phyloP scores from a whole-genome alignment of 2,797 vertebrate species.

The Momotus momota region DNA sequence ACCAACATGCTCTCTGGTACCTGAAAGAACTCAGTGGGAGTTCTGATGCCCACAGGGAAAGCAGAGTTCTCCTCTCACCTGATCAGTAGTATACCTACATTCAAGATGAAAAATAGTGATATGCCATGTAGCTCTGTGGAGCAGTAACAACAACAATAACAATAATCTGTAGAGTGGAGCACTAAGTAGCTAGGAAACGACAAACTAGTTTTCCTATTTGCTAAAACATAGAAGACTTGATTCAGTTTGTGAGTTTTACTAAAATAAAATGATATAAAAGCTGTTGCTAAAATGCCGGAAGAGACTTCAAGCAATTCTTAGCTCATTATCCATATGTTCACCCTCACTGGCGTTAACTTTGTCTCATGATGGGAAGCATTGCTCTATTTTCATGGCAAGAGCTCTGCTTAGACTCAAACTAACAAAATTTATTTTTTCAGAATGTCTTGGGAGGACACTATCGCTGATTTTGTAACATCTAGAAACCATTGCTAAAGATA shows the following conservation, averaged over 20 bases:
- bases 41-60: background rate
- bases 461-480: background rate
- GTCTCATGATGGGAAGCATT: background rate
- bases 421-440: background rate
- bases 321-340: constrained; percentile 13
- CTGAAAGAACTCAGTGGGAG: background rate
- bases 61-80: background rate
- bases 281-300: constrained; percentile 7
- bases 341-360: background rate
- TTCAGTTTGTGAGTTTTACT: constrained; percentile 32
- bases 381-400: constrained; percentile 2
- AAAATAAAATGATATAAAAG: background rate
- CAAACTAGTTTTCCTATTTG: background rate
- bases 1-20: background rate
- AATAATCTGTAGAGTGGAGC: background rate
- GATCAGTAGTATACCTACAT: background rate
- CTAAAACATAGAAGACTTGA: background rate
- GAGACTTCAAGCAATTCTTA: constrained; percentile 9
- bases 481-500: background rate
- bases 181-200: background rate
- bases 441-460: background rate
- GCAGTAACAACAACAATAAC: background rate
- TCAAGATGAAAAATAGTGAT: background rate
- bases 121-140: background rate
- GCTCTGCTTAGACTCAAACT: background rate